Evolutionary conservation across 2,797 vertebrate species (phyloP).

Genomic region (Erpetoichthys calabaricus): DNA sequence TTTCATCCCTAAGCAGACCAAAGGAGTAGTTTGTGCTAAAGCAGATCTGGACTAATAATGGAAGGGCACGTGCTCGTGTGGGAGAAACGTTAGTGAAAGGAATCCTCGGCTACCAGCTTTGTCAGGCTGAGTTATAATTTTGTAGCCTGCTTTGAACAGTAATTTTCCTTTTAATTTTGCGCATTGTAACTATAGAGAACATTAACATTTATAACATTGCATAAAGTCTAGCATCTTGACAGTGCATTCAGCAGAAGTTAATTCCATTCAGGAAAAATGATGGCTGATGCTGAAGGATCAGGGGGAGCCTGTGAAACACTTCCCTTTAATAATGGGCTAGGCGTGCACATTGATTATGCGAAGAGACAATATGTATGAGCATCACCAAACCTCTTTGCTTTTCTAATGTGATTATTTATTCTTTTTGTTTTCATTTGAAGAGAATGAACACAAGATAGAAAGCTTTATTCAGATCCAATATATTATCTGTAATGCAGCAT

Average conservation of each 20-base stretch:
- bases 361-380: constrained; percentile 14
- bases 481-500: no score
- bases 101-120: background rate
- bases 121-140: constrained; percentile 8
- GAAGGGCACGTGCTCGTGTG: no score
- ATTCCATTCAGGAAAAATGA: constrained; percentile 13
- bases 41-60: no score
- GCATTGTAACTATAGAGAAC: constrained; percentile 11
- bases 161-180: constrained; percentile 13
- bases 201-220: constrained; percentile 14
- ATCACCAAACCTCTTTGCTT: constrained; percentile 1
- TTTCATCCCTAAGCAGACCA: no score
- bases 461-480: background rate
- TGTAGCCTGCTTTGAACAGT: constrained; percentile 2
- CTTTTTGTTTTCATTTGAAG: background rate
- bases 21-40: no score
- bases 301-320: background rate
- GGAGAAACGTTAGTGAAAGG: no score
- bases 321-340: constrained; percentile 8
- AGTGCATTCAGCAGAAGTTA: constrained; percentile 2
- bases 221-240: constrained; percentile 8
- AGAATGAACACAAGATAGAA: background rate
- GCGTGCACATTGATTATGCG: constrained; percentile 11
- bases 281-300: background rate
- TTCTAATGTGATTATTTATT: background rate